These are phyloP conservation scores for Actinostola sp. DNA, from an alignment of 92 coral and sea anemone species.

Conservation along the genomic window DNA sequence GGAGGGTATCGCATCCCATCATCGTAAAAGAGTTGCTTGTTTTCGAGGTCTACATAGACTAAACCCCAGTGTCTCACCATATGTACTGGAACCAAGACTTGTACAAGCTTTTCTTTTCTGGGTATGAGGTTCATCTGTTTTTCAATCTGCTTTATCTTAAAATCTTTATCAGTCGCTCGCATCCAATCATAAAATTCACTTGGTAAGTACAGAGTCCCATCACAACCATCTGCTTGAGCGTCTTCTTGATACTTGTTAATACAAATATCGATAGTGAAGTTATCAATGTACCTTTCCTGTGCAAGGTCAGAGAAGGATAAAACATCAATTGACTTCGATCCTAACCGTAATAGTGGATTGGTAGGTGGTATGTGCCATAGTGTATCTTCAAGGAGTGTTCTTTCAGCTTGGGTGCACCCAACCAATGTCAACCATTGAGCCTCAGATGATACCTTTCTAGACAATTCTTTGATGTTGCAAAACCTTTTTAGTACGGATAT, in stretches of 20 bases:
- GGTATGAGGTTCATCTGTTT: not conserved
- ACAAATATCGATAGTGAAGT: slow-evolving; percentile 44
- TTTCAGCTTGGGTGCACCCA: not conserved
- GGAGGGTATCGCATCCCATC: slow-evolving; percentile 39
- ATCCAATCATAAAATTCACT: slow-evolving; percentile 42
- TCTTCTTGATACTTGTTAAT: slow-evolving; percentile 26
- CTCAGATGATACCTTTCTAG: slow-evolving; percentile 33
- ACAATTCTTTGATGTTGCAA: slow-evolving; percentile 15
- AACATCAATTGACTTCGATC: slow-evolving; percentile 43
- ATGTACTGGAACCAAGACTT: slow-evolving; percentile 38
- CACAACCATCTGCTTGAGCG: not conserved
- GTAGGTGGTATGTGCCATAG: slow-evolving; percentile 48
- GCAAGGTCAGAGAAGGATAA: slow-evolving; percentile 40
- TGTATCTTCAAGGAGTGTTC: slow-evolving; percentile 14
- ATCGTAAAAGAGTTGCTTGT: slow-evolving; percentile 34
- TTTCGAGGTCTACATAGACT: slow-evolving; percentile 20
- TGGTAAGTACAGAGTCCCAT: slow-evolving; percentile 30
- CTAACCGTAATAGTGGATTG: slow-evolving; percentile 16
- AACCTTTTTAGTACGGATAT: slow-evolving; percentile 39
- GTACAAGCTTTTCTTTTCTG: slow-evolving; percentile 1
- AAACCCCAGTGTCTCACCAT: slow-evolving; percentile 57
- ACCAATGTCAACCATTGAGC: slow-evolving; percentile 43
- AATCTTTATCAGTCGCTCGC: slow-evolving; percentile 22
- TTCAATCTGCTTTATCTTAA: slow-evolving; percentile 6
- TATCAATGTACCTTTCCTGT: slow-evolving; percentile 53